Evolutionary conservation across 2,113 vertebrate species (phyloP).

Genomic region (Urocolius indicus): DNA sequence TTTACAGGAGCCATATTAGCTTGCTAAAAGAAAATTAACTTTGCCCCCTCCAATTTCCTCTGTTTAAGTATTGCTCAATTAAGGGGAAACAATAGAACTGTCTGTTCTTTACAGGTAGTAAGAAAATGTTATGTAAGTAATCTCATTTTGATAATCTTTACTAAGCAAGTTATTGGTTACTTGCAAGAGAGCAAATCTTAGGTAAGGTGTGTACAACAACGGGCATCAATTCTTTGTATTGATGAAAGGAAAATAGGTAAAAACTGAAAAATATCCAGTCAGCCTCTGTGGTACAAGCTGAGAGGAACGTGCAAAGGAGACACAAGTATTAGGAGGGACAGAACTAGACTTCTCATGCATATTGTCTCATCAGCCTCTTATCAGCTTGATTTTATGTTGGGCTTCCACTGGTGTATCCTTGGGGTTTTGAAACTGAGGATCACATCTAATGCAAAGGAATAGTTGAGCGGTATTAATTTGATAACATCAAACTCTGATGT

Average conservation of each 20-base stretch:
- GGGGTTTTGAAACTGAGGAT: neutral
- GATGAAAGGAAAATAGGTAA: neutral
- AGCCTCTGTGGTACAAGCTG: neutral
- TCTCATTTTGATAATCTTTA: neutral
- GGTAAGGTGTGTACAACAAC: neutral
- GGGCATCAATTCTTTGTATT: neutral
- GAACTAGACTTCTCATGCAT: neutral
- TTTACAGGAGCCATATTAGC: neutral
- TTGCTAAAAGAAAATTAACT: neutral
- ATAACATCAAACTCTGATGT: neutral
- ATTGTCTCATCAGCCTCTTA: neutral
- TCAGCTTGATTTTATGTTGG: neutral
- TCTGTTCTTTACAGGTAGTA: fast-evolving
- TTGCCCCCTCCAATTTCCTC: neutral
- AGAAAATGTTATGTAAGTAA: neutral
- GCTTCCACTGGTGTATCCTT: neutral
- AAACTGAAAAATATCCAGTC: neutral
- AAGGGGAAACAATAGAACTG: neutral
- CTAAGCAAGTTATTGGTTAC: neutral
- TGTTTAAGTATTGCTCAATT: neutral
- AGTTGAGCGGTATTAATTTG: neutral
- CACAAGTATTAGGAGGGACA: neutral
- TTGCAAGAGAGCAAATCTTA: neutral
- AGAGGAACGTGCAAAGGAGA: neutral
- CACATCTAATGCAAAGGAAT: neutral